These are phyloP conservation scores for Amphibalanus amphitrite DNA, from an alignment of 1,140 invertebrate genomes.

Conservation along the genomic window DNA sequence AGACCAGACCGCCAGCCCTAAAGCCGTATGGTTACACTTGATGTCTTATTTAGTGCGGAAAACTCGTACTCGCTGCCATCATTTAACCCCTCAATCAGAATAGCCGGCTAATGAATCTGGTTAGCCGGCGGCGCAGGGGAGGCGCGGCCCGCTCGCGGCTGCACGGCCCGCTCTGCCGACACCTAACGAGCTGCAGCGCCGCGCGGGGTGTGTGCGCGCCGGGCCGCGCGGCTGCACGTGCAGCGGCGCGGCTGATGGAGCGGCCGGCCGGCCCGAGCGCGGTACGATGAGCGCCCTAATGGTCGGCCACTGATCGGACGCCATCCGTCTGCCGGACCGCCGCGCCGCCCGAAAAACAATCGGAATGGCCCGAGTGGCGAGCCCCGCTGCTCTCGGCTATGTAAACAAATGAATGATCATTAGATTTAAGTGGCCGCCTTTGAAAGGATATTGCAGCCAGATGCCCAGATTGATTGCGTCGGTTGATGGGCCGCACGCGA, in stretches of 20 bases:
- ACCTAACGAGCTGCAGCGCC: neutral
- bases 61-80: neutral
- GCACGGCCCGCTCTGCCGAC: neutral
- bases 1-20: neutral
- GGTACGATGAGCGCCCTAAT: neutral
- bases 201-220: too few species aligned
- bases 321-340: neutral
- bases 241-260: neutral
- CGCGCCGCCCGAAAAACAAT: neutral
- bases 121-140: neutral
- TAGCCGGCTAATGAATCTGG: neutral
- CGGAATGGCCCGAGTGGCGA: neutral
- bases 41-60: slow-evolving; percentile 1
- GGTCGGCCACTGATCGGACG: neutral
- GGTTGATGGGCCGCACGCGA: neutral
- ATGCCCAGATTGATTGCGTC: neutral
- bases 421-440: neutral
- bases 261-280: neutral
- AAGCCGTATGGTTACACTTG: neutral
- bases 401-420: slow-evolving; percentile 1
- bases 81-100: slow-evolving; percentile 1
- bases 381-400: neutral
- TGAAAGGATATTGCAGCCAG: neutral
- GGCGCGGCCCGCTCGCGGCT: too few species aligned
- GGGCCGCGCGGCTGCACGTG: neutral